Evolutionary conservation across 2,888 invertebrate genomes (phyloP).

Genomic region (Onchidella celtica): DNA sequence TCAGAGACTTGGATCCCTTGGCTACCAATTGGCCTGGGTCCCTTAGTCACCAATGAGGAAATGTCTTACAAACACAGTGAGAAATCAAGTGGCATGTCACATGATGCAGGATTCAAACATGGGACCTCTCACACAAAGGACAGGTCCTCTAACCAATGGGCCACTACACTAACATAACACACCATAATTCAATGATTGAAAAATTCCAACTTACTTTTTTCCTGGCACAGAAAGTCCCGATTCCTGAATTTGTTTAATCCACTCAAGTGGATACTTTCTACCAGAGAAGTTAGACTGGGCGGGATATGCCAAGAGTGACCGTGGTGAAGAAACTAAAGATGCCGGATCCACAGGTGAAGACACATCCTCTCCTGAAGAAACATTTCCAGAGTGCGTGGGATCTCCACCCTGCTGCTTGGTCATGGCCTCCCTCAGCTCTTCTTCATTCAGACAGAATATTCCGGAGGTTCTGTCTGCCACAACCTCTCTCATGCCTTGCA

Average conservation of each 20-base stretch:
- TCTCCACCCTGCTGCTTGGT: not conserved
- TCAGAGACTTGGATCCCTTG: no score
- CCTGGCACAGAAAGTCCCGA: slow-evolving; percentile 80
- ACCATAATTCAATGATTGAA: no score
- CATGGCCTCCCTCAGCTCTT: slow-evolving; percentile 51
- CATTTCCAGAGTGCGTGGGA: not conserved
- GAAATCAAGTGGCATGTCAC: not conserved
- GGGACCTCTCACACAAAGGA: not conserved
- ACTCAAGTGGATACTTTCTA: slow-evolving; percentile 90
- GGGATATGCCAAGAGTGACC: slow-evolving; percentile 88
- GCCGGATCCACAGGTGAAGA: slow-evolving; percentile 37
- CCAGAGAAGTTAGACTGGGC: slow-evolving; percentile 98
- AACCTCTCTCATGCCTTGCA: slow-evolving; percentile 93
- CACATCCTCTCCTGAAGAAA: not conserved
- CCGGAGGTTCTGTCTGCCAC: slow-evolving; percentile 79
- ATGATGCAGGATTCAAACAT: not conserved
- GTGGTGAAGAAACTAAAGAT: not conserved
- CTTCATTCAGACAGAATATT: slow-evolving; percentile 65
- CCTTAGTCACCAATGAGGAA: no score
- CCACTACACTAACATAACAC: no score
- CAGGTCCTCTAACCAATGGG: no score
- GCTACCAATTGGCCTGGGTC: no score
- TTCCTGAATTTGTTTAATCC: slow-evolving; percentile 85
- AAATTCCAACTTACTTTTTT: slow-evolving; percentile 29
- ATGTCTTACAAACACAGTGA: no score